phyloP scores from a whole-genome alignment of 2,888 invertebrate species.

The Fragum whitleyi region DNA sequence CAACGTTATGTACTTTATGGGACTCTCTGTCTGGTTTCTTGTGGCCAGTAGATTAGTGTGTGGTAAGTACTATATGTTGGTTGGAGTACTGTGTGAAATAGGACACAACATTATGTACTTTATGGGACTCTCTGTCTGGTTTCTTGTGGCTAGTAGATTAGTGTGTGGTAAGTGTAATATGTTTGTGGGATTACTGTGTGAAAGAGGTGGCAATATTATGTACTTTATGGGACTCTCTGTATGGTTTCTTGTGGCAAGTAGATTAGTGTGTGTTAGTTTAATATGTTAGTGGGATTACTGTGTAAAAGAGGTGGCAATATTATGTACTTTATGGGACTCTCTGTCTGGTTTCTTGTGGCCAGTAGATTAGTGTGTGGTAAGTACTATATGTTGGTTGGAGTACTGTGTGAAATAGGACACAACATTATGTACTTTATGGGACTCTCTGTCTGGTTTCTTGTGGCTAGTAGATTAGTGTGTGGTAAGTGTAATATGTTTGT shows the following conservation, averaged over 20 bases:
- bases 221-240: conserved; percentile 85
- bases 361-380: conserved; percentile 85
- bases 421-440: conserved; percentile 85
- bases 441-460: conserved; percentile 84
- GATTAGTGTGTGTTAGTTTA: conserved; percentile 84
- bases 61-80: conserved; percentile 80
- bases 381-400: conserved; percentile 80
- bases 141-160: conserved; percentile 84
- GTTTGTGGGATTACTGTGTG: conserved; percentile 82
- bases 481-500: conserved; percentile 83
- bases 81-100: conserved; percentile 82
- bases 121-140: conserved; percentile 84
- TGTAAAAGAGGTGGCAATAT: conserved; percentile 84
- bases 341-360: conserved; percentile 84
- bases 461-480: conserved; percentile 84
- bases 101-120: conserved; percentile 85
- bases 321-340: conserved; percentile 85
- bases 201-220: conserved; percentile 84
- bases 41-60: conserved; percentile 84
- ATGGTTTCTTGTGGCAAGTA: conserved; percentile 84
- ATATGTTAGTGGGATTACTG: conserved; percentile 79
- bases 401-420: conserved; percentile 82
- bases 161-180: conserved; percentile 81
- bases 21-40: conserved; percentile 84
- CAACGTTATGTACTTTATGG: conserved; percentile 85